Base-by-base conservation (phyloP, 2,888 invertebrate species). In the Andrena bucephala region DNA sequence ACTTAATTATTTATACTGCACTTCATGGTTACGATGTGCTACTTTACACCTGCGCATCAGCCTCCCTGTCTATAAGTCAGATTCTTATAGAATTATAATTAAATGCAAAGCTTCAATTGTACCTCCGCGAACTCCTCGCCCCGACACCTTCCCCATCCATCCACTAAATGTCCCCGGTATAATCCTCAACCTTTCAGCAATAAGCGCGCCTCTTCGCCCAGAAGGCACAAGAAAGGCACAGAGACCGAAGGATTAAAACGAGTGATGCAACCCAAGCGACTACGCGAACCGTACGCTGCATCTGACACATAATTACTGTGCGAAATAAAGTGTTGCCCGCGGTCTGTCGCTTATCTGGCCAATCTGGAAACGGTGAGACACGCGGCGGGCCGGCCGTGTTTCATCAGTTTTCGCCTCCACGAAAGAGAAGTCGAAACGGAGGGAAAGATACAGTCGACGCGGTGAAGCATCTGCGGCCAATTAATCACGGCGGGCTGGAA, bases 251-350 rank as follows among this genome's bases (percentile, higher is more conserved):
- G 31, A 60, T 48, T 50, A 8, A 29, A 68, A 50, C 5, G 24
- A 16, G 33, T 50, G 59, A 59, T 10, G 48, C 59, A 68, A 48
- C n/a, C 29, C 50, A 52, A 50, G 5, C 24, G 59, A 10, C 29
- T 36, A 42, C 69, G 6, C 6, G 48, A 24, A 24, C 31, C 67
- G 27, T 8, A 27, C 69, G 33, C 36, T 48, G 65, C 65, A n/a
- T 48, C 72, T 59, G 77, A 57, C 73, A 52, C 59, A 16, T 66
- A 73, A 73, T 77, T 73, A 77, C 77, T 66, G 59, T 60, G 54
- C 31, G 66, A 29, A 73, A 77, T 60, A 73, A 77, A 77, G 60
- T n/a, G 77, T 50, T 62, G 42, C 20, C 60, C 16, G 52, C 54
- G 33, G 52, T 50, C 24, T 20, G 29, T 50, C 36, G 24, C 29